Evolutionary conservation across 23 tunicate species (phyloP), one percentile per base, ranked within the genome.

Genomic region (Clavelina lepadiformis): DNA sequence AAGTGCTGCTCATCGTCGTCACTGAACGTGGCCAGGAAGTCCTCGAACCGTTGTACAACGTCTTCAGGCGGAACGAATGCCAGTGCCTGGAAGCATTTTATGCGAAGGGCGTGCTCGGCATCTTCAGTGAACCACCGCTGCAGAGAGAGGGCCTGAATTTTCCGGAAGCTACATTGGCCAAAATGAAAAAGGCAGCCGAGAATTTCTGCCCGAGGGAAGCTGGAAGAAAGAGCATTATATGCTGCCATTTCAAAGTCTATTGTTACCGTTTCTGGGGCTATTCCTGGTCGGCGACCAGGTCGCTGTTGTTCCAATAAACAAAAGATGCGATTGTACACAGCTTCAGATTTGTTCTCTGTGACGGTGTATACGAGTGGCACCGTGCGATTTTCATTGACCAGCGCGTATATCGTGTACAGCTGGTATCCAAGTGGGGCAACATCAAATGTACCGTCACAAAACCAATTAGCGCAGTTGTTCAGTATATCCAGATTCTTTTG

Each of bases 201-300:
- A 7, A 59, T 5, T 59, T 59, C 35, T 25, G 65, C 36, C 23
- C 65, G 65, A 59, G 65, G 65, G 23, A 59, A 59, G 23, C 65
- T 27, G n/a, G 8, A 26, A 26, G 65, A 27, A 26, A 59, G 35
- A 59, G 65, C 65, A 20, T 59, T 59, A 5, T 59, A 59, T 25
- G 65, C 65, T 59, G 35, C 65, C 65, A 59, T 59, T 59, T 59
- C 65, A 28, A 59, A 59, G 36, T 59, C 11, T 29, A 59, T 59
- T 59, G 65, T 59, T 59, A 59, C 35, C 36, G 65, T 28, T 59
- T 59, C 65, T 59, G 65, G 35, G 65, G 35, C 65, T 59, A 59
- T 26, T 59, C 35, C 65, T 59, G 65, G 65, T 29, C 35, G 35
- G 18, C 31, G 65, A 28, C 35, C 65, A 28, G 65, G 65, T 29